phyloP scores from a whole-genome alignment of 1,140 invertebrate species.

The Dinothrombium tinctorium region DNA sequence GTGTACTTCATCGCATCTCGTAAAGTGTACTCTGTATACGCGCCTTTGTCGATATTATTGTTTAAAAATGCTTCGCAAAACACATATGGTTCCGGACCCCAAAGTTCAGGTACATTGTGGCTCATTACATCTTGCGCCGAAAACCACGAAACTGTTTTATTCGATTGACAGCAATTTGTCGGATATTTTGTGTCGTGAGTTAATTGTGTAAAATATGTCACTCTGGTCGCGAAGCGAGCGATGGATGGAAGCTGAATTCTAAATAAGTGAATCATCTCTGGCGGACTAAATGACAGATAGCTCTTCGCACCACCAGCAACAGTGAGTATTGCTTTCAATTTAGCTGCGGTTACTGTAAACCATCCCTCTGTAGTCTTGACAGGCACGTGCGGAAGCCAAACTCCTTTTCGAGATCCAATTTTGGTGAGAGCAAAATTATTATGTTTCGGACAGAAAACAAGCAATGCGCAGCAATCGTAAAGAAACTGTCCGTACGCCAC shows the following conservation, averaged over 20 bases:
- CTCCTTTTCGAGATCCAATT: neutral
- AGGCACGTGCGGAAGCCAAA: neutral
- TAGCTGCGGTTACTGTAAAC: neutral
- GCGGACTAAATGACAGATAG: slow-evolving; percentile 3
- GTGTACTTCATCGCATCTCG: slow-evolving; percentile 4
- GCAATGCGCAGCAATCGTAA: slow-evolving; percentile 7
- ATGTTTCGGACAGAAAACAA: slow-evolving; percentile 11
- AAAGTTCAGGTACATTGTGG: slow-evolving; percentile 1
- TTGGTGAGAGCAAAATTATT: slow-evolving; percentile 1
- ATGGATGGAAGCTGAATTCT: slow-evolving; percentile 9
- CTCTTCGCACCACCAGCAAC: neutral
- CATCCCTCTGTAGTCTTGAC: neutral
- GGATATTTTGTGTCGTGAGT: neutral
- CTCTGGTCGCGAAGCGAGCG: slow-evolving; percentile 7
- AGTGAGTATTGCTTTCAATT: neutral
- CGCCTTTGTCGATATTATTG: slow-evolving; percentile 3
- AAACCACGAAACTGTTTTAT: slow-evolving; percentile 4
- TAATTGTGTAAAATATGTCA: slow-evolving; percentile 6
- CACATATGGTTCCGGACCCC: slow-evolving; percentile 8
- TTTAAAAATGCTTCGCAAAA: slow-evolving; percentile 4
- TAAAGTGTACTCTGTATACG: slow-evolving; percentile 4
- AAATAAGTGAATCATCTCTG: slow-evolving; percentile 8
- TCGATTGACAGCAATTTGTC: slow-evolving; percentile 6
- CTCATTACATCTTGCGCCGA: neutral
- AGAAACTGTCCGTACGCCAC: slow-evolving; percentile 5